phyloP scores from a whole-genome alignment of 1,140 invertebrate species.

The Drosophila tristis region DNA sequence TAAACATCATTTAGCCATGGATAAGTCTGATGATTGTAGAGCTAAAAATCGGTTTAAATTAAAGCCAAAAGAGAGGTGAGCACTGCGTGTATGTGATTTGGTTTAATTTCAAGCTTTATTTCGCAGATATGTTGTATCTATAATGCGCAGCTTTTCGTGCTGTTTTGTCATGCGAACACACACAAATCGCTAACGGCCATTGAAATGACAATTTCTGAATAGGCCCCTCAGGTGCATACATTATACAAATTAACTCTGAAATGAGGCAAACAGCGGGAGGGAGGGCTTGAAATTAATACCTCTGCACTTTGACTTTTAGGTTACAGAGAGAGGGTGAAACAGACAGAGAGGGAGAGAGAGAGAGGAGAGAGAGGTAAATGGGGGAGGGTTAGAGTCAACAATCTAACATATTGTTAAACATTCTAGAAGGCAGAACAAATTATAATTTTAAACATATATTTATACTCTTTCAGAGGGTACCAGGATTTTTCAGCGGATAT shows the following conservation, averaged over 20 bases:
- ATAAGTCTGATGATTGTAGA: background rate
- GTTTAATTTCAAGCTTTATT: constrained; percentile 45
- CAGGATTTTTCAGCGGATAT: no score
- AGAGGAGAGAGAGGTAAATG: background rate
- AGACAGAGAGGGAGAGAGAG: background rate
- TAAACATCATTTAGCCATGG: constrained; percentile 44
- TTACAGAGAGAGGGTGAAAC: background rate
- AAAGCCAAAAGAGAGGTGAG: background rate
- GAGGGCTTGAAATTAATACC: constrained; percentile 36
- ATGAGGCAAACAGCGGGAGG: constrained; percentile 12
- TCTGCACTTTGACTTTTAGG: constrained; percentile 54
- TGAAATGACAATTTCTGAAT: constrained; percentile 29
- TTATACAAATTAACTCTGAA: constrained; percentile 70
- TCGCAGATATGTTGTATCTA: constrained; percentile 34
- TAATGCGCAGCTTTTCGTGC: constrained; percentile 35
- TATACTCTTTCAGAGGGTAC: no score
- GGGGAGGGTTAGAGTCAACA: no score
- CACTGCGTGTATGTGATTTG: constrained; percentile 26
- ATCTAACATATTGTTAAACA: constrained; percentile 15
- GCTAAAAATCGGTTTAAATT: background rate
- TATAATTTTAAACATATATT: no score
- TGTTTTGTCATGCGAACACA: constrained; percentile 55
- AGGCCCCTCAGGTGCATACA: constrained; percentile 29
- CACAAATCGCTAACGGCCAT: constrained; percentile 40
- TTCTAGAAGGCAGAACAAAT: constrained; percentile 44